Conservation (phyloP, 2,113 vertebrate genomes). For the Morone chrysops region DNA sequence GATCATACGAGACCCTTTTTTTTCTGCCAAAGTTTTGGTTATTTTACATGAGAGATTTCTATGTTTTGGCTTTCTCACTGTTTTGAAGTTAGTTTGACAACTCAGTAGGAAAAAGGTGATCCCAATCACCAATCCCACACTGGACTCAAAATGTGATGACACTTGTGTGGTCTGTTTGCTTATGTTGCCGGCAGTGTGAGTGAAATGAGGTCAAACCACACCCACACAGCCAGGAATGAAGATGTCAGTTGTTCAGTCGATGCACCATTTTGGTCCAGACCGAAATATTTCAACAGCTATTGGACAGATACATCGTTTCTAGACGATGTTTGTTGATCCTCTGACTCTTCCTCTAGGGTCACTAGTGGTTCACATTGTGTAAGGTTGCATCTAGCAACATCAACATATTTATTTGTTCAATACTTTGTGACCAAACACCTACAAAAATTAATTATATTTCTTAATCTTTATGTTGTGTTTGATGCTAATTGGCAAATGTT, state of each 20-base stretch:
- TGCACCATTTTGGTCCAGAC: background rate
- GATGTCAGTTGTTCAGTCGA: background rate
- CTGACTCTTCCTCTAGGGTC: background rate
- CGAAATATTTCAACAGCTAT: background rate
- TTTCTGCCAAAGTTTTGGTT: background rate
- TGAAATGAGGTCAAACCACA: constrained; percentile 10
- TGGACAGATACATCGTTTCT: background rate
- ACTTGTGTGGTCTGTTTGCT: background rate
- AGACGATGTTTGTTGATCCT: background rate
- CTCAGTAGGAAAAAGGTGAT: background rate
- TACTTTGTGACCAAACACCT: background rate
- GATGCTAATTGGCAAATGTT: background rate
- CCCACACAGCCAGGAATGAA: background rate
- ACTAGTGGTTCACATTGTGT: background rate
- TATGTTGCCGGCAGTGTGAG: background rate
- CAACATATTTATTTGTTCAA: background rate
- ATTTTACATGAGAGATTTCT: background rate
- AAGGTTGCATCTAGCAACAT: background rate
- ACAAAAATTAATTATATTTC: background rate
- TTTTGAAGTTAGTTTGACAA: background rate
- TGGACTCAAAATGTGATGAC: background rate
- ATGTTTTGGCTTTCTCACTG: background rate
- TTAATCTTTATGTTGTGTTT: background rate
- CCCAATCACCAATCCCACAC: background rate
- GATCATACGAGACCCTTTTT: background rate